Evolutionary conservation across 2,797 vertebrate genomes (phyloP), one percentile per base, ranked within the genome.

Genomic region (Acipenser oxyrinchus): DNA sequence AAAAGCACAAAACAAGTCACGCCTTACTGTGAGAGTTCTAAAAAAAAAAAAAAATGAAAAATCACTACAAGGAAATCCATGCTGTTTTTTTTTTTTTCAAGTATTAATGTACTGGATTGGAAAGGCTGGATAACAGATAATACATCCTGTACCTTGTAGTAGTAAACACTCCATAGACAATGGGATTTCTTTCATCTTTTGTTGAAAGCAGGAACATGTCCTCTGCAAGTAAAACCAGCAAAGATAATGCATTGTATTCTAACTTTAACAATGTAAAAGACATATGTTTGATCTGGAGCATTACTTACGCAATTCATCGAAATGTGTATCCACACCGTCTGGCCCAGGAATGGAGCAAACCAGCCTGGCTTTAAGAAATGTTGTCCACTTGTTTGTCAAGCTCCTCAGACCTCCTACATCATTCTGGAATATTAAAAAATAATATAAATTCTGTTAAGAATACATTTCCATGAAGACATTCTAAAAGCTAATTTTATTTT

Each of bases 371-470:
- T 99, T 99, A 66, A 99, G 92, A 79, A 98, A 99, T 18, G 96
- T 99, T 2, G 95, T 98, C 97, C 96, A 99, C 73, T 99, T 99
- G 85, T 98, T 97, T 80, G 96, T 98, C 64, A 99, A 83, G 80
- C 96, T 99, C 69, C 95, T 92, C 67, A 97, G 91, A 49, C 96
- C 96, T 66, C 97, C 97, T 71, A 94, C 88, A 69, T 99, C 96
- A 87, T 99, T 99, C 96, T 99, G 84, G 65, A 78, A 81, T 64
- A 37, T 37, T 37, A 71, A 65, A 66, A 13, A 23, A 53, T 58
- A 37, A 37, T 37, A 37, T 37, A 4, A 37, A 37, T 37, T 1
- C 37, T 37, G 37, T 37, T 37, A 37, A 37, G 4, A 37, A 37
- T 37, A 37, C 2, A 37, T 37, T 3, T 37, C 2, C 4, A 37